Conservation (phyloP, 2,797 vertebrate genomes). For the Pseudocheirus occidentalis region DNA sequence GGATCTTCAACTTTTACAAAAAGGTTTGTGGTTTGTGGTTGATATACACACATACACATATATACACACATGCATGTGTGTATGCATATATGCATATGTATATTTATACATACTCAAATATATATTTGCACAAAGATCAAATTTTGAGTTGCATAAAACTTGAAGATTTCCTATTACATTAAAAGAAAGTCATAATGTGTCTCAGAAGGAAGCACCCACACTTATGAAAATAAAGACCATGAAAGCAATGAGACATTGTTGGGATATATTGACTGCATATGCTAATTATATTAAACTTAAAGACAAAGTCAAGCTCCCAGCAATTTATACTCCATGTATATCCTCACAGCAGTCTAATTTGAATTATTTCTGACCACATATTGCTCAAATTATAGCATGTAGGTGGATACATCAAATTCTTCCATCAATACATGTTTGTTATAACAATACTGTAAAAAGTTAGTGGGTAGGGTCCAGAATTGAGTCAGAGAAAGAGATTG, state of each 20-base stretch:
- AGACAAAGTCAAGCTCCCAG: background rate
- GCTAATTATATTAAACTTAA: background rate
- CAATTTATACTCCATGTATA: background rate
- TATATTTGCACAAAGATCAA: background rate
- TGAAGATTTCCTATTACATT: background rate
- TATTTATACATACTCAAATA: too few relatives aligned
- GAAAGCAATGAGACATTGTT: background rate
- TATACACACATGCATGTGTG: too few relatives aligned
- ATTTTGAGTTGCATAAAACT: background rate
- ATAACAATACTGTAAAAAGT: background rate
- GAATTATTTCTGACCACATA: background rate
- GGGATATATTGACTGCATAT: background rate
- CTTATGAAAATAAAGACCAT: background rate
- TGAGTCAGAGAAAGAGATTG: background rate
- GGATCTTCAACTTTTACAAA: background rate
- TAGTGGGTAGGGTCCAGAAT: background rate
- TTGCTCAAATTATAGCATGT: background rate
- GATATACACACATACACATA: background rate
- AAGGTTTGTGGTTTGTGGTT: background rate
- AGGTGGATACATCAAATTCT: background rate
- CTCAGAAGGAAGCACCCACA: background rate
- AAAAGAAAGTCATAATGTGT: background rate
- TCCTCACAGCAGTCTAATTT: background rate
- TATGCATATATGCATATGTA: background rate
- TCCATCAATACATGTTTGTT: background rate